Base-by-base conservation (phyloP, 2,113 vertebrate species). In the Numida meleagris region DNA sequence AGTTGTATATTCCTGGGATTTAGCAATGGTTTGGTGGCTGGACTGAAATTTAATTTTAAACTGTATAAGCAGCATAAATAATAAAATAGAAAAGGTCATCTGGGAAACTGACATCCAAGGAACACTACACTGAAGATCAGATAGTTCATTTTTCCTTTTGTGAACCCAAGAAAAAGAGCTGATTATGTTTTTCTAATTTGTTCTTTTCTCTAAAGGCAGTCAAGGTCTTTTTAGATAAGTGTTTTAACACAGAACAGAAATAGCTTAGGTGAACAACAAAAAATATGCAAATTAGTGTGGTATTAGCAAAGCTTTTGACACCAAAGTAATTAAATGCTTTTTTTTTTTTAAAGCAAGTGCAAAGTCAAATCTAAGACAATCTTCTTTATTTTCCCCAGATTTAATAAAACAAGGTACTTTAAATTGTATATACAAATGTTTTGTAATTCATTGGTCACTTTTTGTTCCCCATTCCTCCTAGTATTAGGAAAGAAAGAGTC, bases 191-290 rank as follows among this genome's bases (percentile, higher is more conserved):
- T 92, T 74, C 66, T 78, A 86, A 81, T 83, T 51, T 66, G 50
- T 62, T 88, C 51, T 86, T 84, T 82, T 77, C 76, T 93, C 86
- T 95, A 62, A 94, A 90, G 86, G 77, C 27, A 67, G 24, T 59
- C 38, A 84, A 86, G 23, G 51, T 81, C 25, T 78, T 94, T 92
- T 83, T 57, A 90, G 61, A 72, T 81, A 81, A 93, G 15, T 67
- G 24, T 62, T 90, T 80, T 58, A 95, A 77, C 45, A 55, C 0
- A 34, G 72, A 73, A 53, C 5, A 79, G 71, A 94, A 94, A 73
- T 63, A 83, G 29, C 55, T 51, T 29, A 17, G 5, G 17, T 51
- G 76, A 95, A 94, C 45, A 95, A 91, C 71, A 91, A 81, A 79
- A 95, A 86, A 27, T 31, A 93, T 48, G 66, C 48, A 88, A 72